Evolutionary conservation across 2,888 invertebrate genomes (phyloP), one percentile per base, ranked within the genome.

Genomic region (Pandemis heparana): DNA sequence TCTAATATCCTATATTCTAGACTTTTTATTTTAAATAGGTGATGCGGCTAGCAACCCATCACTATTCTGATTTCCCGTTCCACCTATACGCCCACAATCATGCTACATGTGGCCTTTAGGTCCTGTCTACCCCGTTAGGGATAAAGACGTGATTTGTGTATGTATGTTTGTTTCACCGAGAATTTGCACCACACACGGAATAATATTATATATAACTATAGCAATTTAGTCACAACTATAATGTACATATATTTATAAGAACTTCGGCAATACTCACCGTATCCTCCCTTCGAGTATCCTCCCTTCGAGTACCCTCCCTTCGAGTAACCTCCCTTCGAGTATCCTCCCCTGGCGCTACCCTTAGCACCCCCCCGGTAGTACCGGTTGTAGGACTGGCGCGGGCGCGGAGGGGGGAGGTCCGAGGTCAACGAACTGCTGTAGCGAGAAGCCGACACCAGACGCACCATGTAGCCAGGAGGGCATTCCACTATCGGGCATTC

Each of bases 371-470:
- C 88, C 46, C 82, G 88, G 77, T 86, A 84, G 82, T 85, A 90
- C 53, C 89, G 81, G 71, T 87, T 85, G 85, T 95, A 94, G 63
- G 93, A 87, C 81, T 87, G 81, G 14, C 92, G 79, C 0, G 90
- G 89, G 23, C 89, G 81, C 1, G 89, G 91, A 18, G 92, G 92
- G 0, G 93, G 92, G 1, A 92, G 81, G 79, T 96, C 94, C 0
- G 93, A 89, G 79, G 97, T 96, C 85, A 96, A 96, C 79, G 97
- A 96, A 0, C 96, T 95, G 78, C 97, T 97, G 82, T 96, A 95
- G 75, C 95, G 90, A 1, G 79, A 64, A 6, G 82, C 60, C 0
- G 82, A 71, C 0, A 63, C 96, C 77, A 83, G 84, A 46, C 94
- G 90, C 0, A 96, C 89, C 51, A 93, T 92, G 87, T 96, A 97